Percentiles rank a stretch among this genome's conserved stretches.
These are phyloP conservation scores for Eutolmus rufibarbis DNA, from an alignment of 2,888 invertebrate genomes.

Conservation along the genomic window DNA sequence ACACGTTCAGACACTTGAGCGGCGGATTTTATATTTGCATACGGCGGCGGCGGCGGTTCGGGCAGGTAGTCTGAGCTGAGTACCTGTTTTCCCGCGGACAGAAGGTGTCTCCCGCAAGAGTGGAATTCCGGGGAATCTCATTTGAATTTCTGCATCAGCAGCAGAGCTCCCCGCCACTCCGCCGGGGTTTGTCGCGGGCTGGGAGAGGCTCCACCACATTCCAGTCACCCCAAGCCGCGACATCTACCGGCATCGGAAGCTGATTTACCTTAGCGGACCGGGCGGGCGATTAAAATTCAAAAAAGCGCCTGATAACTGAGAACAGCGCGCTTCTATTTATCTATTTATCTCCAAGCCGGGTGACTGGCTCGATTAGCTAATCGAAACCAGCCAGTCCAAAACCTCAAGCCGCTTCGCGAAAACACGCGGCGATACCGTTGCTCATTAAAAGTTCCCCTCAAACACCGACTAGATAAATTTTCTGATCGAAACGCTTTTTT, in stretches of 20 bases:
- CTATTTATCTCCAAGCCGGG: not conserved
- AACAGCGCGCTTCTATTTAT: not conserved
- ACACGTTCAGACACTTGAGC: not conserved
- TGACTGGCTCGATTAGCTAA: not conserved
- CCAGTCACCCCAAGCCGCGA: not conserved
- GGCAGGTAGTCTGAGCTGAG: not conserved
- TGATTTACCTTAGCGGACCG: not conserved
- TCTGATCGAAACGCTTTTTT: not conserved
- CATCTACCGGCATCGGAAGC: not conserved
- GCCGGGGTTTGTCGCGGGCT: not conserved
- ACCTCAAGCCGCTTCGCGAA: constrained; percentile 15
- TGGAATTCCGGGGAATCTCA: constrained; percentile 26
- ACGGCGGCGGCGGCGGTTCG: not conserved
- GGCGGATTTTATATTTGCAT: constrained; percentile 7
- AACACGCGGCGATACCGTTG: constrained; percentile 1
- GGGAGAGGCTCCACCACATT: not conserved
- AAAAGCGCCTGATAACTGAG: not conserved
- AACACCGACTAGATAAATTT: not conserved
- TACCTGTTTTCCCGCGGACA: not conserved
- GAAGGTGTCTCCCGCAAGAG: not conserved
- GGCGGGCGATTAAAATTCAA: not conserved
- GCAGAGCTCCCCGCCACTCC: not conserved
- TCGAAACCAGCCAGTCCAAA: not conserved
- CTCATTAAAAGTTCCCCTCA: constrained; percentile 4
- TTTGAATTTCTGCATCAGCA: not conserved